phyloP scores from a whole-genome alignment of 2,888 invertebrate genomes.

The Clunio marinus region DNA sequence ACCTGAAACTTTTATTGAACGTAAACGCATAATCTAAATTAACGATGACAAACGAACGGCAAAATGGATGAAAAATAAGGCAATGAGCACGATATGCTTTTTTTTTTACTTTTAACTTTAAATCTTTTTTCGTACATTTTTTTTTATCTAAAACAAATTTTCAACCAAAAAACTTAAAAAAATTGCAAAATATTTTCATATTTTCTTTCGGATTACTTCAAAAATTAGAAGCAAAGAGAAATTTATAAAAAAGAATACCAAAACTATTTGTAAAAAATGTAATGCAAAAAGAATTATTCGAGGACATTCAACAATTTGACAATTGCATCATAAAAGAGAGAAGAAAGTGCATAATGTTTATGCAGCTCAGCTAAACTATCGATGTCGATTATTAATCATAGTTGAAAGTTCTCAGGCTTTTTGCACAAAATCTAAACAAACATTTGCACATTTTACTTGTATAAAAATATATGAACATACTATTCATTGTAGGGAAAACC shows the following conservation, averaged over 20 bases:
- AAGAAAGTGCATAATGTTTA: constrained; percentile 17
- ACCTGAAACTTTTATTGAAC: constrained; percentile 62
- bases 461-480: not conserved
- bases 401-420: not conserved
- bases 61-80: not conserved
- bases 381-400: not conserved
- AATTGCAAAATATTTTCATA: too few relatives aligned
- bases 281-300: too few relatives aligned
- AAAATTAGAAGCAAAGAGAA: too few relatives aligned
- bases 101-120: too few relatives aligned
- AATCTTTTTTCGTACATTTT: too few relatives aligned
- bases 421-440: not conserved
- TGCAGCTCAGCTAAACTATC: not conserved
- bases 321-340: not conserved
- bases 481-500: not conserved
- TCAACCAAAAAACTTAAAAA: too few relatives aligned
- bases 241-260: too few relatives aligned
- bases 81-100: not conserved
- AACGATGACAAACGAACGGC: not conserved
- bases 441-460: not conserved
- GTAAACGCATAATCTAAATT: constrained; percentile 53
- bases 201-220: too few relatives aligned
- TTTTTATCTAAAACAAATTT: too few relatives aligned
- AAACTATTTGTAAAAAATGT: too few relatives aligned
- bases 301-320: too few relatives aligned